A percentile compares a stretch with the other conserved stretches of the same genome.
Evolutionary conservation across 2,888 invertebrate species (phyloP).

Genomic region (Melanotus villosus): DNA sequence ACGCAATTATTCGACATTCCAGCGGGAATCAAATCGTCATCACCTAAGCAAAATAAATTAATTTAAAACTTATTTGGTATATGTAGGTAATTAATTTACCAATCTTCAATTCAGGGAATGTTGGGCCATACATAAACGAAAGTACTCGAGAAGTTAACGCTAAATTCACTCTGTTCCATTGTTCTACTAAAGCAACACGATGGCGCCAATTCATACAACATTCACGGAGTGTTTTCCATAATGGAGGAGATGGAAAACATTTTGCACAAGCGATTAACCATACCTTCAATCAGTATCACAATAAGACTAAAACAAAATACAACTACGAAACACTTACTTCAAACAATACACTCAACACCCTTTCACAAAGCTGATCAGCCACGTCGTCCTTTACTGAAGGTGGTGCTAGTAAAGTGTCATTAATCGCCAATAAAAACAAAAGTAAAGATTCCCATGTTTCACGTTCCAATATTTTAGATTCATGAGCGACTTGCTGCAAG

Average conservation of each 20-base stretch:
- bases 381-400: slow-evolving; percentile 95
- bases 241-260: slow-evolving; percentile 94
- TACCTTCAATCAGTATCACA: slow-evolving; percentile 64
- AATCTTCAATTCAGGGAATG: slow-evolving; percentile 85
- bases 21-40: slow-evolving; percentile 89
- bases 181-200: slow-evolving; percentile 91
- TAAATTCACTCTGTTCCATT: slow-evolving; percentile 95
- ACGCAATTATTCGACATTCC: slow-evolving; percentile 92
- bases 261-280: slow-evolving; percentile 83
- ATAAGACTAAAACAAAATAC: too few relatives aligned
- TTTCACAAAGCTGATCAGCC: slow-evolving; percentile 91
- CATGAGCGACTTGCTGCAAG: slow-evolving; percentile 84
- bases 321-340: slow-evolving; percentile 70
- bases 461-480: slow-evolving; percentile 81
- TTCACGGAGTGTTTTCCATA: slow-evolving; percentile 96
- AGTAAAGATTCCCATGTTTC: slow-evolving; percentile 94
- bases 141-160: slow-evolving; percentile 89
- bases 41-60: slow-evolving; percentile 71
- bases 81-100: slow-evolving; percentile 68
- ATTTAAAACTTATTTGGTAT: slow-evolving; percentile 10
- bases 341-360: slow-evolving; percentile 93
- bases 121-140: slow-evolving; percentile 90
- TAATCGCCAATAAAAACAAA: slow-evolving; percentile 89
- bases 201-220: slow-evolving; percentile 96
- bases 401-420: slow-evolving; percentile 91